phyloP scores from a whole-genome alignment of 2,888 invertebrate genomes.

The Torymus aiolomorphi region DNA sequence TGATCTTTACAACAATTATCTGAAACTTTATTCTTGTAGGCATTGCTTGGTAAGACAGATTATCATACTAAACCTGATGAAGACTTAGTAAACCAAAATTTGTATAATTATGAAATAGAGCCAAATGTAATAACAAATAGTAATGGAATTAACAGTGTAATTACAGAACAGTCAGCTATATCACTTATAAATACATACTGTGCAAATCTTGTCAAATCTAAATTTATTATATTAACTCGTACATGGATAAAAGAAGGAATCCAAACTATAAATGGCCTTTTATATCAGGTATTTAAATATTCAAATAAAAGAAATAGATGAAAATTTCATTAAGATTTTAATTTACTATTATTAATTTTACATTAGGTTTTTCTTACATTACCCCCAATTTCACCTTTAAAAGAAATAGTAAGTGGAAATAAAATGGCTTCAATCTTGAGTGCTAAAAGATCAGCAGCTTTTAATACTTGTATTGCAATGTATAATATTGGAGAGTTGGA shows the following conservation, averaged over 20 bases:
- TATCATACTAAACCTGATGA: conserved; percentile 73
- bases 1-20: neutral
- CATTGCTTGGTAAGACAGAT: conserved; percentile 79
- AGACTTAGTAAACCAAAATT: conserved; percentile 77
- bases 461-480: conserved; percentile 84
- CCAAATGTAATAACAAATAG: conserved; percentile 74
- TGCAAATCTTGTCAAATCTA: conserved; percentile 79
- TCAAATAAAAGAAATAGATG: neutral
- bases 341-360: conserved; percentile 1
- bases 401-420: conserved; percentile 83
- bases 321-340: conserved; percentile 6
- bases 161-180: conserved; percentile 81
- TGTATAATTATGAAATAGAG: conserved; percentile 78
- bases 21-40: conserved; percentile 70
- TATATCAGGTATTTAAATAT: conserved; percentile 47
- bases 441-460: conserved; percentile 90
- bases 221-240: conserved; percentile 64
- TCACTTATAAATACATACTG: conserved; percentile 89
- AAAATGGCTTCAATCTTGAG: conserved; percentile 77
- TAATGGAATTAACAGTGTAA: conserved; percentile 63
- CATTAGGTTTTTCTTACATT: conserved; percentile 47
- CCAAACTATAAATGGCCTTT: neutral
- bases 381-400: conserved; percentile 87
- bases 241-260: conserved; percentile 62
- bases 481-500: conserved; percentile 85